Conservation (phyloP, 2,113 vertebrate genomes). For the Corythaixoides concolor region DNA sequence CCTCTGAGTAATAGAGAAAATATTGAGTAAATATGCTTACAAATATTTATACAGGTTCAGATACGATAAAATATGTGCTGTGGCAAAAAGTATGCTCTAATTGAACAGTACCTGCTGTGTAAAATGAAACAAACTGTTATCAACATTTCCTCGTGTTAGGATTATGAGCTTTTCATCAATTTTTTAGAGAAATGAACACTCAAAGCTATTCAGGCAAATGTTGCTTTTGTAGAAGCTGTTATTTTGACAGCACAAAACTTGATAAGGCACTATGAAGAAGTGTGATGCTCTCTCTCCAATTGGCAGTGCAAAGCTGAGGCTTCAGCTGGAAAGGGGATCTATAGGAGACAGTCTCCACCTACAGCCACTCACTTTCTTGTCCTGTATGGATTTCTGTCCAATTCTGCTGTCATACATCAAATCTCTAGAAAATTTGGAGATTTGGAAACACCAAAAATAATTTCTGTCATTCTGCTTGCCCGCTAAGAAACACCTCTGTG, state of each 20-base stretch:
- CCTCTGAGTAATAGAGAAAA: conserved; percentile 28
- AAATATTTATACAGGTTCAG: conserved; percentile 46
- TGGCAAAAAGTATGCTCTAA: conserved; percentile 31
- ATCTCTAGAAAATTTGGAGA: neutral
- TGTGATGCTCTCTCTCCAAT: neutral
- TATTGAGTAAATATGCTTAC: conserved; percentile 51
- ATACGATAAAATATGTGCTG: conserved; percentile 38
- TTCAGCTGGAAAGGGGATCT: neutral
- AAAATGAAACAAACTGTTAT: conserved; percentile 58
- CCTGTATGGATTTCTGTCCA: neutral
- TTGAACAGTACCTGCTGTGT: conserved; percentile 45
- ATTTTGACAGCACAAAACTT: conserved; percentile 45
- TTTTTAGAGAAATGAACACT: neutral
- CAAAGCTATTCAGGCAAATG: neutral
- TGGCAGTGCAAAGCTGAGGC: neutral
- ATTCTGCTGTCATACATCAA: neutral
- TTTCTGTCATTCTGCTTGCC: neutral
- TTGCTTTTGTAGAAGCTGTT: conserved; percentile 45
- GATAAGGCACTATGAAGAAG: neutral
- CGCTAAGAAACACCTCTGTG: neutral
- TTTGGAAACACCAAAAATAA: neutral
- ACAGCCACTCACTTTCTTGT: neutral
- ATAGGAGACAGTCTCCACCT: neutral
- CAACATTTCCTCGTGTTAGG: conserved; percentile 1
- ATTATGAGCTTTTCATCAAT: conserved; percentile 2